Evolutionary conservation across 1,140 invertebrate species (phyloP).

Genomic region (Anastatus disparis): DNA sequence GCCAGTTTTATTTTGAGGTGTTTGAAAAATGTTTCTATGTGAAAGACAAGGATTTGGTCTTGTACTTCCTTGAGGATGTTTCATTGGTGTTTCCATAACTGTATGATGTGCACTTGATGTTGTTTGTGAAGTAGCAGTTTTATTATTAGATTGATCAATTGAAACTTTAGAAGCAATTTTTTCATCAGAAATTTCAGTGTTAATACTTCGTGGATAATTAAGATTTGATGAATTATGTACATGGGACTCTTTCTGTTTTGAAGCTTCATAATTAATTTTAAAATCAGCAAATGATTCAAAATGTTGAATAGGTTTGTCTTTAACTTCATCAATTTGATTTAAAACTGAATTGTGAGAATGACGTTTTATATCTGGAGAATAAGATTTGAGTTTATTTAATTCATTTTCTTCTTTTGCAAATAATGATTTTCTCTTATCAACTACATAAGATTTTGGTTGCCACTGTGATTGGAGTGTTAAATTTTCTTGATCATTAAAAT

Average conservation of each 20-base stretch:
- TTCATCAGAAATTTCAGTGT: slow-evolving; percentile 15
- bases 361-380: slow-evolving; percentile 22
- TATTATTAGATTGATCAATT: slow-evolving; percentile 5
- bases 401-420: slow-evolving; percentile 6
- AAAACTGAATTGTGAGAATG: neutral
- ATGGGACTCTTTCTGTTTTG: no score
- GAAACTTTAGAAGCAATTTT: slow-evolving; percentile 9
- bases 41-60: slow-evolving; percentile 54
- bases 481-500: neutral
- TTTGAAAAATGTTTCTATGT: slow-evolving; percentile 58
- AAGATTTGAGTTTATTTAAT: neutral
- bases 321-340: slow-evolving; percentile 1
- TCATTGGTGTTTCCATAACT: slow-evolving; percentile 55
- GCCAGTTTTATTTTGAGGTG: slow-evolving; percentile 51
- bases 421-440: slow-evolving; percentile 30
- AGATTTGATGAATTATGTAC: slow-evolving; percentile 16
- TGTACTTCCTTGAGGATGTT: slow-evolving; percentile 45
- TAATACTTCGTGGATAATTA: slow-evolving; percentile 9
- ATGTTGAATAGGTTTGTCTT: slow-evolving; percentile 3
- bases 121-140: neutral
- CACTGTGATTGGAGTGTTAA: slow-evolving; percentile 3
- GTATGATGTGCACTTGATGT: neutral
- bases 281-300: neutral
- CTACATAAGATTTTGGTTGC: neutral
- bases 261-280: neutral